Conservation (phyloP, 2,888 invertebrate genomes). For the Sesia bembeciformis region DNA sequence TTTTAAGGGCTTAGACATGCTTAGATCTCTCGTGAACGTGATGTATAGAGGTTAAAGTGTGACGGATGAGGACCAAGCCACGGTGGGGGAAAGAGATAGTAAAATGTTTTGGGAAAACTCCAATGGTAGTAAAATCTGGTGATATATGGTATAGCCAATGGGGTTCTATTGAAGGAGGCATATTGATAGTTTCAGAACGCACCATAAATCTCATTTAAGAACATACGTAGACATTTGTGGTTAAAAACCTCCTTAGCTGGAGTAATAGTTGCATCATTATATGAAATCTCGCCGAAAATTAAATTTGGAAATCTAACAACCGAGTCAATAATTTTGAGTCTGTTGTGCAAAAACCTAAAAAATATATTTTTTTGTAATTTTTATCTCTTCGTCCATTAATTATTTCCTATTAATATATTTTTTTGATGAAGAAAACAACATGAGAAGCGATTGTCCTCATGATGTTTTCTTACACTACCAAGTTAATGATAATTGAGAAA, state of each 20-base stretch:
- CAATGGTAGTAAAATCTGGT: slow-evolving; percentile 6
- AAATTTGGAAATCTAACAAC: too few relatives aligned
- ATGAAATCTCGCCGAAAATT: too few relatives aligned
- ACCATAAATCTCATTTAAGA: neutral
- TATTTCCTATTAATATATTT: too few relatives aligned
- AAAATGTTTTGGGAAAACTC: neutral
- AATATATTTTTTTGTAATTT: too few relatives aligned
- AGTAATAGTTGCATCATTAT: too few relatives aligned
- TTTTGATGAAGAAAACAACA: too few relatives aligned
- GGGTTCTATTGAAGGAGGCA: neutral
- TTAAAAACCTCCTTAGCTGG: neutral
- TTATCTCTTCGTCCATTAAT: too few relatives aligned
- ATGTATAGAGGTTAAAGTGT: slow-evolving; percentile 50
- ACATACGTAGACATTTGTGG: neutral
- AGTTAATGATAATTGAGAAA: too few relatives aligned
- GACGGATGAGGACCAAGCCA: slow-evolving; percentile 27
- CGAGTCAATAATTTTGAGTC: too few relatives aligned
- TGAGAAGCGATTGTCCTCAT: too few relatives aligned
- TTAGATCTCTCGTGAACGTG: slow-evolving; percentile 43
- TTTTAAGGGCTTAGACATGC: slow-evolving; percentile 42
- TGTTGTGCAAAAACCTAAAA: too few relatives aligned
- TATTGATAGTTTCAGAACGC: neutral
- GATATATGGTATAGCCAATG: slow-evolving; percentile 9
- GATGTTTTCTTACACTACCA: too few relatives aligned
- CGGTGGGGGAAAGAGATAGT: neutral